Percentiles rank a stretch among this genome's conserved stretches.
phyloP scores from a whole-genome alignment of 1,140 invertebrate genomes.

The Hyles vespertilio region DNA sequence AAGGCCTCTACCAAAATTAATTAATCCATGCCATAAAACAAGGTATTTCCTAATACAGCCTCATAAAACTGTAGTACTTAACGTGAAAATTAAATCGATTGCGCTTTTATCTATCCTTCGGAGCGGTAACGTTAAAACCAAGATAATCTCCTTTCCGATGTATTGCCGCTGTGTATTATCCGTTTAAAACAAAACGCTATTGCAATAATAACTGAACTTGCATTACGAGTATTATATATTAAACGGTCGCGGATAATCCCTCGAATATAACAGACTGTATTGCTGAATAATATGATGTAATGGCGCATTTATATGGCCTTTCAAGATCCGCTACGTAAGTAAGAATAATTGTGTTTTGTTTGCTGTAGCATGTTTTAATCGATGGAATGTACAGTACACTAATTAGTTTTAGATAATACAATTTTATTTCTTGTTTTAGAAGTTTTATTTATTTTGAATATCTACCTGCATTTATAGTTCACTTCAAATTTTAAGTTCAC shows the following conservation, averaged over 20 bases:
- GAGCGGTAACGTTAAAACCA: conserved; percentile 56
- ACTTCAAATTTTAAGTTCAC: too few species aligned
- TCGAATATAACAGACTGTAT: conserved; percentile 9
- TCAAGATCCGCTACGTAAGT: neutral
- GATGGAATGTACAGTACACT: too few species aligned
- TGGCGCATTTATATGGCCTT: neutral
- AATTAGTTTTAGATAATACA: too few species aligned
- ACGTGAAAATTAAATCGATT: conserved; percentile 49
- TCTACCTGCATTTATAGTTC: too few species aligned
- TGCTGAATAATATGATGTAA: conserved; percentile 4
- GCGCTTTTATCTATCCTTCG: conserved; percentile 53
- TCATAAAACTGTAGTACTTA: too few species aligned
- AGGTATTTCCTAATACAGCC: too few species aligned
- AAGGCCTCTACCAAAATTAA: too few species aligned
- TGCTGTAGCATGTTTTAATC: too few species aligned
- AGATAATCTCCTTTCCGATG: conserved; percentile 59
- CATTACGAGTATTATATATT: conserved; percentile 21
- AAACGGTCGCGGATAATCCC: conserved; percentile 14
- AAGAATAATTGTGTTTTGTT: too few species aligned
- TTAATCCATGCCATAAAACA: too few species aligned
- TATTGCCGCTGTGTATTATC: conserved; percentile 52
- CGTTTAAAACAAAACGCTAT: conserved; percentile 60
- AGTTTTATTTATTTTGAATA: too few species aligned
- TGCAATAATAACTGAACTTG: conserved; percentile 55
- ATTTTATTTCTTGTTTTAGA: too few species aligned